Conservation (phyloP, 2,113 vertebrate species). For the Sterrhoptilus dennistouni region DNA sequence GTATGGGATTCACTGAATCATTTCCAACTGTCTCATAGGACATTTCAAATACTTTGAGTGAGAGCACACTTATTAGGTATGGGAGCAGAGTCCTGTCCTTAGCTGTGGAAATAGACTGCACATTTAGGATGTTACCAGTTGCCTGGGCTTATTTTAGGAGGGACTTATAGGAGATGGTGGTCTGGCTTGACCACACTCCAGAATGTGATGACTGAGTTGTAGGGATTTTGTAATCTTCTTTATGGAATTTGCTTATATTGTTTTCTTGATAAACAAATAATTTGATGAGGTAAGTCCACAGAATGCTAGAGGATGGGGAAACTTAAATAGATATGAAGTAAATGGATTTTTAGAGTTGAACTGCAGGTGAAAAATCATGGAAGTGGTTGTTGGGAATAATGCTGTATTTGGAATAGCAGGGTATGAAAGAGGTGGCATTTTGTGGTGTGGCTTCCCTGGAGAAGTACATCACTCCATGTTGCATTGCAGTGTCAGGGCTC, state of each 20-base stretch:
- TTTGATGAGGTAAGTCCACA: neutral
- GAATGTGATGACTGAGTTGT: neutral
- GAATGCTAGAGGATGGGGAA: neutral
- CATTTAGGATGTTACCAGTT: neutral
- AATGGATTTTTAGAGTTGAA: neutral
- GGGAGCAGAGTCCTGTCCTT: neutral
- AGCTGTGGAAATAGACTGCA: neutral
- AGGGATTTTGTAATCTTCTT: neutral
- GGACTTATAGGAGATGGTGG: neutral
- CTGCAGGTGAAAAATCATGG: neutral
- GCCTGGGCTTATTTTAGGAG: neutral
- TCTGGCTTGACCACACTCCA: neutral
- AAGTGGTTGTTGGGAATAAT: neutral
- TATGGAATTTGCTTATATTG: neutral
- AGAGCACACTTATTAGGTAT: neutral
- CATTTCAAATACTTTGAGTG: neutral
- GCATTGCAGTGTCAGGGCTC: neutral
- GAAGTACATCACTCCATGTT: neutral
- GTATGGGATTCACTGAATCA: neutral
- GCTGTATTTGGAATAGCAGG: neutral
- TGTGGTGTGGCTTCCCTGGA: neutral
- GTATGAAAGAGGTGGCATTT: neutral
- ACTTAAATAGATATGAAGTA: neutral
- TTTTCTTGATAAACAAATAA: neutral
- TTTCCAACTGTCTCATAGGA: neutral